Evolutionary conservation across 1,140 invertebrate species (phyloP).

Genomic region (Neodiprion virginianus): DNA sequence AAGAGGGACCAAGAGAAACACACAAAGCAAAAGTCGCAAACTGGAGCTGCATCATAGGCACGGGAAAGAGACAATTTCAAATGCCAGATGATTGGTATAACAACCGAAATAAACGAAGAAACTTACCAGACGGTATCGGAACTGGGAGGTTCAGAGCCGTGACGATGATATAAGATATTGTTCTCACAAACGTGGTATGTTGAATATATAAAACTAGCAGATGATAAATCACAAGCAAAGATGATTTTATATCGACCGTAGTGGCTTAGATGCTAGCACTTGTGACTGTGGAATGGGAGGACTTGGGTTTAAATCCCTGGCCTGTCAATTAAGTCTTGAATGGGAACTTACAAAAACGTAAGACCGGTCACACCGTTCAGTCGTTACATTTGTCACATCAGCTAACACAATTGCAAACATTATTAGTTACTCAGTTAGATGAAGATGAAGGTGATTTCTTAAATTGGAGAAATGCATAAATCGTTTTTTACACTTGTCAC

Average conservation of each 20-base stretch:
- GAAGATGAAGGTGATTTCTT: neutral
- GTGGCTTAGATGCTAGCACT: too few relatives aligned
- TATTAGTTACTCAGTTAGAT: neutral
- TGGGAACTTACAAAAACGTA: too few relatives aligned
- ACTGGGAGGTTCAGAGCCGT: conserved; percentile 26
- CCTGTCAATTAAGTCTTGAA: too few relatives aligned
- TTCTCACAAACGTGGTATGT: neutral
- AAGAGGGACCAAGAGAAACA: conserved; percentile 21
- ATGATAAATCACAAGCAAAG: too few relatives aligned
- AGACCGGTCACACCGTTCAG: too few relatives aligned
- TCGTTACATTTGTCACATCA: too few relatives aligned
- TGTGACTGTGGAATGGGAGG: too few relatives aligned
- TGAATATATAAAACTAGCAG: conserved; percentile 17
- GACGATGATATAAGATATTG: neutral
- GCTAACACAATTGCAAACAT: too few relatives aligned
- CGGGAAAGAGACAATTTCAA: conserved; percentile 15
- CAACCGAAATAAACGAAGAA: conserved; percentile 28
- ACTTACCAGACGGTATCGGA: conserved; percentile 27
- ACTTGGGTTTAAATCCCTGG: too few relatives aligned
- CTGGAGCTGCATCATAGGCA: conserved; percentile 27
- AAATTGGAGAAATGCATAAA: neutral
- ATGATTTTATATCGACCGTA: too few relatives aligned
- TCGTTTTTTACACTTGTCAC: conserved; percentile 1
- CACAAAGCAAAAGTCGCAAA: conserved; percentile 16
- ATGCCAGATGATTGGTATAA: conserved; percentile 32